Evolutionary conservation across 2,113 vertebrate genomes (phyloP).

Genomic region (Pleuronectes platessa): DNA sequence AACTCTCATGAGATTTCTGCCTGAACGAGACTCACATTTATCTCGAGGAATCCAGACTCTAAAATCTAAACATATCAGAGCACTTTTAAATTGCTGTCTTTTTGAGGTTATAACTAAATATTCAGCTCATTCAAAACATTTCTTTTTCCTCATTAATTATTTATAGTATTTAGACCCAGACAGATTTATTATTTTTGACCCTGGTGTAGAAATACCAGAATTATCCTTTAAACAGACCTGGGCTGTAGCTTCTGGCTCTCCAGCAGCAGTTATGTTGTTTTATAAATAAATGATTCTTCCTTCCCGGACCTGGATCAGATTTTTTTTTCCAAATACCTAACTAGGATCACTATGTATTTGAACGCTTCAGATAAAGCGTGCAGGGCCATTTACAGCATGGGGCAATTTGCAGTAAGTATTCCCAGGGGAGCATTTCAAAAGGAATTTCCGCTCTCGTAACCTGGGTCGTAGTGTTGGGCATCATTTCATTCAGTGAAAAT

Average conservation of each 20-base stretch:
- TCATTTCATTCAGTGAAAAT: not conserved
- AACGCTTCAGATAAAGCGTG: conserved; percentile 10
- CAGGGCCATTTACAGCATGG: conserved; percentile 2
- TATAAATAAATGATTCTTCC: conserved; percentile 35
- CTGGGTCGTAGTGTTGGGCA: not conserved
- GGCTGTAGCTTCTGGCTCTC: conserved; percentile 2
- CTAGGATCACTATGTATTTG: not conserved
- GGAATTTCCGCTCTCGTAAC: not conserved
- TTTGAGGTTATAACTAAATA: not conserved
- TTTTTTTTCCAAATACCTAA: conserved; percentile 37
- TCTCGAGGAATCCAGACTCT: not conserved
- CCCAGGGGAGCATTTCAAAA: conserved; percentile 2
- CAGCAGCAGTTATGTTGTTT: conserved; percentile 11
- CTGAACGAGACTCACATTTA: not conserved
- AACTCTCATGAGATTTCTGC: not conserved
- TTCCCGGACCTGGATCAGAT: conserved; percentile 35
- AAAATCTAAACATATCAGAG: not conserved
- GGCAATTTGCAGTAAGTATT: conserved; percentile 22
- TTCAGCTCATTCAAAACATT: too few species aligned
- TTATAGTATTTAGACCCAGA: too few species aligned
- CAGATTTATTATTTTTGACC: not conserved
- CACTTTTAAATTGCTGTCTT: not conserved
- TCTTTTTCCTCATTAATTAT: too few species aligned
- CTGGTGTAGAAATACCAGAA: not conserved
- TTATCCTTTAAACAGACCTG: conserved; percentile 4